Evolutionary conservation across 37 sponge, comb jelly and placozoan species (phyloP), one percentile per base, ranked within the genome.

Genomic region (Axinella damicornis): DNA sequence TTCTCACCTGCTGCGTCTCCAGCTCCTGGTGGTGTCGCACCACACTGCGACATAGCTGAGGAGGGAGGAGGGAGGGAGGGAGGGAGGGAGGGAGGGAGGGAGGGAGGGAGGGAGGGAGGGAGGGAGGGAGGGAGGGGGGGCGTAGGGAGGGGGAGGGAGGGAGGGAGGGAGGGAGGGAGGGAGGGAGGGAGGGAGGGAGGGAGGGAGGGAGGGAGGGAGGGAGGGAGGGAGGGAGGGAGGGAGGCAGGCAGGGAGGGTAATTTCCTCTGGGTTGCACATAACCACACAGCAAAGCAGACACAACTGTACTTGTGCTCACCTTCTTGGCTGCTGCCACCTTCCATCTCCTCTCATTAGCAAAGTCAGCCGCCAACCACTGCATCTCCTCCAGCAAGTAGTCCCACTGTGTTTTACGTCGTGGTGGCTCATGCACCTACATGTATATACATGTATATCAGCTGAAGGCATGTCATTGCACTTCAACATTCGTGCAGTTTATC

Each of bases 321-420:
- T 93, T 98, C 62, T 66, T 90, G 0, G 94, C 89, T 20, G 95
- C 94, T 62, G 78, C 89, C 36, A 83, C 86, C 68, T 98, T 98
- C 98, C 98, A 98, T 19, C 92, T 83, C 54, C 88, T 74, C 79
- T 98, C 99, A 79, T 98, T 95, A 37, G 72, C 80, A 85, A 98
- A 98, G 70, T 98, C 99, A 35, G 95, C 83, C 2, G 99, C 94
- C 60, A 98, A 78, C 99, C 97, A 98, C 63, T 91, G 87, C 97
- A 98, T 96, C 70, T 98, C 99, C 57, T 98, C 99, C 65, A 98
- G 76, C 27, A 98, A 82, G 66, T 96, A 96, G 63, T 98, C 95
- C 96, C 97, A 96, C 58, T 92, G 95, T 31, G 84, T 83, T 84
- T 96, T 96, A 22, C 37, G 46, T 66, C 90, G 69, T 5, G 77